phyloP scores from a whole-genome alignment of 2,888 invertebrate genomes.

The Polymixis flavicincta region DNA sequence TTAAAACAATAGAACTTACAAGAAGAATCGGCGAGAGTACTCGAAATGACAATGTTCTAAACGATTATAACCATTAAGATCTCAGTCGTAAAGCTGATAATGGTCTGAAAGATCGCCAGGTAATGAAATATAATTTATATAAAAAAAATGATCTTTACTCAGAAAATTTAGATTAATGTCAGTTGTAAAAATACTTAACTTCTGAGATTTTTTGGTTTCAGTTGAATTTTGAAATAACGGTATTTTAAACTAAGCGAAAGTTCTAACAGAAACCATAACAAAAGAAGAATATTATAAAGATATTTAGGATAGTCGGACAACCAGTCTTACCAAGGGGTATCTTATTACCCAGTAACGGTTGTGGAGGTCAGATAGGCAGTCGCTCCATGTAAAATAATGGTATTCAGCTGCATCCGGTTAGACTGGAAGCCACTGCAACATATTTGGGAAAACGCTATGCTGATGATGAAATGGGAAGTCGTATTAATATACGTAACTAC shows the following conservation, averaged over 20 bases:
- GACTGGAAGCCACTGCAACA: too few relatives aligned
- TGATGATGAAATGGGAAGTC: too few relatives aligned
- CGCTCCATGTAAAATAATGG: too few relatives aligned
- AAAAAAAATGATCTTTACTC: constrained; percentile 42
- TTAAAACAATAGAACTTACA: constrained; percentile 58
- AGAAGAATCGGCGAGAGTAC: constrained; percentile 26
- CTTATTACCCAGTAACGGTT: too few relatives aligned
- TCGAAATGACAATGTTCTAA: not conserved
- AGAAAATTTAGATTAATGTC: constrained; percentile 49
- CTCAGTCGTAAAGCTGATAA: constrained; percentile 20
- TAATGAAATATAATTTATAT: constrained; percentile 35
- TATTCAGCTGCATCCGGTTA: too few relatives aligned
- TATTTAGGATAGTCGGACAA: too few relatives aligned
- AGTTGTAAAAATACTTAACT: constrained; percentile 25
- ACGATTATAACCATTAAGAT: constrained; percentile 38
- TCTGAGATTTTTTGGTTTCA: constrained; percentile 21
- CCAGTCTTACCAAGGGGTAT: too few relatives aligned
- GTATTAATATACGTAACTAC: not conserved
- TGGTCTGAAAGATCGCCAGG: constrained; percentile 32
- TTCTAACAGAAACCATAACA: too few relatives aligned
- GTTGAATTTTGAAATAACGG: constrained; percentile 33
- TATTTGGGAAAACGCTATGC: too few relatives aligned
- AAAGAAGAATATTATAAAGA: too few relatives aligned
- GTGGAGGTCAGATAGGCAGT: too few relatives aligned
- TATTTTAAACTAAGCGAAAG: not conserved